These are phyloP conservation scores for Pachypsylla venusta DNA, from an alignment of 1,140 invertebrate species.

Conservation along the genomic window DNA sequence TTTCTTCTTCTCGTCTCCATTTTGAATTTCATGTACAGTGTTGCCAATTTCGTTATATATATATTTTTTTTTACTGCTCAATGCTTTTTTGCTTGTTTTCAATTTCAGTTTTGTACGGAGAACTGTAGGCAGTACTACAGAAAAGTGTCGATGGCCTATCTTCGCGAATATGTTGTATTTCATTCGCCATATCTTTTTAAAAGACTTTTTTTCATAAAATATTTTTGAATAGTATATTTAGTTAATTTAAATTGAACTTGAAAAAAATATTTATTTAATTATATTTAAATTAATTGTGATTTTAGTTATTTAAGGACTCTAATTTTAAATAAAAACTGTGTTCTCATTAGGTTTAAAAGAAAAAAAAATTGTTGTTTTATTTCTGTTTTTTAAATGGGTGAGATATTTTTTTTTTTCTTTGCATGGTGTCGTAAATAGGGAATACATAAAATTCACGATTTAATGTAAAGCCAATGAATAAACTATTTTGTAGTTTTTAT, in stretches of 20 bases:
- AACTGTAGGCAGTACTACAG: background rate
- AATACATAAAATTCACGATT: no score
- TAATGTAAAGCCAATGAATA: no score
- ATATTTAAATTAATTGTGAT: slow-evolving; percentile 1
- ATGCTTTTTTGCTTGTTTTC: background rate
- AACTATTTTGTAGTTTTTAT: no score
- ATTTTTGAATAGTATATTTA: background rate
- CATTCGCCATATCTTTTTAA: slow-evolving; percentile 3
- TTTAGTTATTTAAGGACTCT: background rate
- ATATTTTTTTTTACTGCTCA: no score
- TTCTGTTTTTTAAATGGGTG: no score
- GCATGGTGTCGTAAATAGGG: no score
- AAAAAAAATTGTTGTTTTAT: no score
- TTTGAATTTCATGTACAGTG: background rate
- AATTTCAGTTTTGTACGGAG: background rate
- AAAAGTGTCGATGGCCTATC: slow-evolving; percentile 7
- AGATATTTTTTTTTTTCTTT: no score
- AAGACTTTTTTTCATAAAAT: slow-evolving; percentile 1
- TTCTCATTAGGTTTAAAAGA: slow-evolving; percentile 1
- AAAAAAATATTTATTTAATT: background rate
- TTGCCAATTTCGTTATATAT: no score
- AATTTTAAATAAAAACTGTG: background rate
- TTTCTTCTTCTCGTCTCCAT: no score
- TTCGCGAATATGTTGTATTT: slow-evolving; percentile 6
- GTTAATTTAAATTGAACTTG: background rate